Evolutionary conservation across 2,113 vertebrate species (phyloP).

Genomic region (Chlorodrepanis virens): DNA sequence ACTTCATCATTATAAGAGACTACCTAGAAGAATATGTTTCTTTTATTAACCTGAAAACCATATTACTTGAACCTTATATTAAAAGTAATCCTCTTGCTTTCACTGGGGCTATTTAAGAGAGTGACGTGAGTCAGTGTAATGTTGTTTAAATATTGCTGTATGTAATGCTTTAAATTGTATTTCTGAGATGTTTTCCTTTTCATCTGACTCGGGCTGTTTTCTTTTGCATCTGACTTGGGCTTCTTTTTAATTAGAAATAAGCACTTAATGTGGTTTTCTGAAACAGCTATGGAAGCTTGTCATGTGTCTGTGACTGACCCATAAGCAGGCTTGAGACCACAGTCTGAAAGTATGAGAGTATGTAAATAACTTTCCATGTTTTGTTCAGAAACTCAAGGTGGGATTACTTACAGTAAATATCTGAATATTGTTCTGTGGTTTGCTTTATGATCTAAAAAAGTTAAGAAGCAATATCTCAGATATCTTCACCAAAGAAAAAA

Average conservation of each 20-base stretch:
- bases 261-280: not conserved
- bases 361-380: not conserved
- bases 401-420: not conserved
- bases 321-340: not conserved
- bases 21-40: not conserved
- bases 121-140: accelerated
- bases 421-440: not conserved
- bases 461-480: not conserved
- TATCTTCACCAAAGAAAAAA: not conserved
- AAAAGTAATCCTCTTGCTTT: not conserved
- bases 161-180: not conserved
- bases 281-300: not conserved
- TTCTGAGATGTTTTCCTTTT: not conserved
- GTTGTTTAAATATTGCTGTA: not conserved
- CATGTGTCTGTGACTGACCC: not conserved
- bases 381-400: not conserved
- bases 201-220: not conserved
- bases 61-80: not conserved
- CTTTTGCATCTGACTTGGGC: not conserved
- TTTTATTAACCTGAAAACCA: slow-evolving; percentile 1
- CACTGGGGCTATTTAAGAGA: not conserved
- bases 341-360: not conserved
- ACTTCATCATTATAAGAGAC: not conserved
- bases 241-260: not conserved
- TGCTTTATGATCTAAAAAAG: not conserved